A percentile compares a stretch with the other conserved stretches of the same genome.
Conservation (phyloP, 2,797 vertebrate genomes). For the Otolemur crassicaudatus region DNA sequence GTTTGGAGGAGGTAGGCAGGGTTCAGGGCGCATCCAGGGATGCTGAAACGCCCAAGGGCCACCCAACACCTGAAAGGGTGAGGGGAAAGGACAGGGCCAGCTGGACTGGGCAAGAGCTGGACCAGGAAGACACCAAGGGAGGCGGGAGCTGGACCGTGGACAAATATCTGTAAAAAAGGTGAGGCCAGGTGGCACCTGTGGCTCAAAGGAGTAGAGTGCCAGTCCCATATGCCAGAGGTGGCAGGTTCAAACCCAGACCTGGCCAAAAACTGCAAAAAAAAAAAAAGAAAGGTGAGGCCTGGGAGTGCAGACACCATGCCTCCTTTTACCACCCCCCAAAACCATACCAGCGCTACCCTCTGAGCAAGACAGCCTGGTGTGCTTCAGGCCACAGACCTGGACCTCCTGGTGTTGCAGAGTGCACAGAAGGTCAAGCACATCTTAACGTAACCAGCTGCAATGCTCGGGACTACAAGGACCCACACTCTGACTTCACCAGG, state of each 20-base stretch:
- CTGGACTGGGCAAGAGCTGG: not conserved
- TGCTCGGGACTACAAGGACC: not conserved
- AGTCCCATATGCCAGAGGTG: too few relatives aligned
- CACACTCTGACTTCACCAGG: too few relatives aligned
- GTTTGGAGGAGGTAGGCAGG: not conserved
- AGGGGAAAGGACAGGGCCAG: not conserved
- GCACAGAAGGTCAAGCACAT: too few relatives aligned
- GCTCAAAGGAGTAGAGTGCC: too few relatives aligned
- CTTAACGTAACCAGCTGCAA: not conserved
- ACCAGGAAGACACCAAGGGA: fast-evolving
- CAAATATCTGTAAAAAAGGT: too few relatives aligned
- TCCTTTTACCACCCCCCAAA: not conserved
- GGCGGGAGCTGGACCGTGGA: not conserved
- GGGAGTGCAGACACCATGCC: not conserved
- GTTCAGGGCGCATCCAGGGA: not conserved
- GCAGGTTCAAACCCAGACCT: too few relatives aligned
- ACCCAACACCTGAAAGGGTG: fast-evolving
- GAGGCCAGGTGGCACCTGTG: too few relatives aligned
- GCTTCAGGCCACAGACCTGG: not conserved
- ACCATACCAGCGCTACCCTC: fast-evolving
- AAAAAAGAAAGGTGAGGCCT: too few relatives aligned
- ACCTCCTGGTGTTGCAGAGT: not conserved
- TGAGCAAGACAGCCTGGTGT: not conserved
- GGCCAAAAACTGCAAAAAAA: too few relatives aligned
- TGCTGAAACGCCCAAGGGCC: not conserved